A percentile compares a stretch with the other conserved stretches of the same genome.
These are phyloP conservation scores for Bufotes viridis DNA, from an alignment of 2,797 vertebrate species.

Conservation along the genomic window DNA sequence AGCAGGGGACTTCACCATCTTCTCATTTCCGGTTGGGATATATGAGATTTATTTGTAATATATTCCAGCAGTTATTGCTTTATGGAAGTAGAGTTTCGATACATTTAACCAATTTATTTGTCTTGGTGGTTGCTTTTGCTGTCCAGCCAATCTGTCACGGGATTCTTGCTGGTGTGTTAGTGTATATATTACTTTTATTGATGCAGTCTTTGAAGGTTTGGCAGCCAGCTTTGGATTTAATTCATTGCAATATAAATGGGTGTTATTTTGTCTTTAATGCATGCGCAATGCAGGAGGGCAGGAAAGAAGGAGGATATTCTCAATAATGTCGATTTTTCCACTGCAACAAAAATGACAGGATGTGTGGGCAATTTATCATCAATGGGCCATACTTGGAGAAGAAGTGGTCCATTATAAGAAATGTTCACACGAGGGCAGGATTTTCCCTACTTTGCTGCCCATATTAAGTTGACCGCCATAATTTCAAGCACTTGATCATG, in stretches of 20 bases:
- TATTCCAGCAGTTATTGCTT: conserved; percentile 20
- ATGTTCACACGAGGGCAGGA: background rate
- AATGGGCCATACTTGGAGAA: background rate
- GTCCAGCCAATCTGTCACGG: conserved; percentile 20
- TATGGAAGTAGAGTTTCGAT: conserved; percentile 25
- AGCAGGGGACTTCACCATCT: conserved; percentile 40
- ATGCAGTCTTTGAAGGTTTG: background rate
- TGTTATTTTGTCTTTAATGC: background rate
- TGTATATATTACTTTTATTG: conserved; percentile 21
- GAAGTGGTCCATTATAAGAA: background rate
- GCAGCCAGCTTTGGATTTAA: background rate
- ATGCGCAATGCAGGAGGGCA: background rate
- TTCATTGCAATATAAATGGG: background rate
- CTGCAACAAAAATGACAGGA: background rate
- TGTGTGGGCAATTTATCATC: background rate
- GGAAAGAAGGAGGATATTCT: background rate
- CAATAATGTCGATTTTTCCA: background rate
- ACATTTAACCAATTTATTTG: conserved; percentile 33
- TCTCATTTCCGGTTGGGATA: conserved; percentile 13
- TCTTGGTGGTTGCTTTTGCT: background rate
- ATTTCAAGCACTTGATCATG: background rate
- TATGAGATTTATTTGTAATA: conserved; percentile 28
- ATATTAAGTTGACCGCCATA: background rate
- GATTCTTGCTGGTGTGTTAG: background rate
- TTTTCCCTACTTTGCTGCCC: background rate